Conservation (phyloP, 1,140 invertebrate species). For the Pararge aegeria region DNA sequence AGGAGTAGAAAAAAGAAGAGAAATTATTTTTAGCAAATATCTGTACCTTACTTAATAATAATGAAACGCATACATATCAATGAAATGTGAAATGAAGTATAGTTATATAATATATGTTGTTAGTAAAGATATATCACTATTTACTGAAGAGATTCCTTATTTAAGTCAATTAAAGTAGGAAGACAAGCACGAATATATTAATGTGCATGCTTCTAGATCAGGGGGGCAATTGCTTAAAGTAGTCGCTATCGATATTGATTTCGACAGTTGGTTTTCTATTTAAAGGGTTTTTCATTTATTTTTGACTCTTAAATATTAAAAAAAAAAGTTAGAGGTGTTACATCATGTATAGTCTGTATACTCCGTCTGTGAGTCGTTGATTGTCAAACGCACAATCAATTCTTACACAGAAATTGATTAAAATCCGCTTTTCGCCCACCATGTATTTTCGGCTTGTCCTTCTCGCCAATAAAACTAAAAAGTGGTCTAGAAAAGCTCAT, state of each 20-base stretch:
- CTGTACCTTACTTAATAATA: constrained; percentile 36
- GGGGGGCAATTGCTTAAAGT: background rate
- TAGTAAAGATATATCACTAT: constrained; percentile 53
- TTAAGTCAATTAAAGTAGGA: constrained; percentile 75
- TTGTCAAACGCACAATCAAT: too few relatives aligned
- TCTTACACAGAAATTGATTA: too few relatives aligned
- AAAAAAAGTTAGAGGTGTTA: too few relatives aligned
- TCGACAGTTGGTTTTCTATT: too few relatives aligned
- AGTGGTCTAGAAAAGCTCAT: too few relatives aligned
- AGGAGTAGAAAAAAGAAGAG: constrained; percentile 30
- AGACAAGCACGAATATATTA: constrained; percentile 32
- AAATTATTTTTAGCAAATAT: constrained; percentile 60
- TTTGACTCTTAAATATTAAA: too few relatives aligned
- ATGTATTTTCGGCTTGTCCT: too few relatives aligned
- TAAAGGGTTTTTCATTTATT: too few relatives aligned
- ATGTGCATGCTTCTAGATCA: constrained; percentile 17
- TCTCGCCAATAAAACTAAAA: too few relatives aligned
- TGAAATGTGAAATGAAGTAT: constrained; percentile 37
- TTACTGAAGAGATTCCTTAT: constrained; percentile 75
- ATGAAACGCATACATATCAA: constrained; percentile 72
- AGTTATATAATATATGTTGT: constrained; percentile 44
- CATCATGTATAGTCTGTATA: too few relatives aligned
- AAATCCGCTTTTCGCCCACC: too few relatives aligned
- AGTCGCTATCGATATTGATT: background rate
- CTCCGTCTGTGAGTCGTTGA: too few relatives aligned